phyloP scores from a whole-genome alignment of 1,140 invertebrate genomes.

The Trichomalopsis sarcophagae region DNA sequence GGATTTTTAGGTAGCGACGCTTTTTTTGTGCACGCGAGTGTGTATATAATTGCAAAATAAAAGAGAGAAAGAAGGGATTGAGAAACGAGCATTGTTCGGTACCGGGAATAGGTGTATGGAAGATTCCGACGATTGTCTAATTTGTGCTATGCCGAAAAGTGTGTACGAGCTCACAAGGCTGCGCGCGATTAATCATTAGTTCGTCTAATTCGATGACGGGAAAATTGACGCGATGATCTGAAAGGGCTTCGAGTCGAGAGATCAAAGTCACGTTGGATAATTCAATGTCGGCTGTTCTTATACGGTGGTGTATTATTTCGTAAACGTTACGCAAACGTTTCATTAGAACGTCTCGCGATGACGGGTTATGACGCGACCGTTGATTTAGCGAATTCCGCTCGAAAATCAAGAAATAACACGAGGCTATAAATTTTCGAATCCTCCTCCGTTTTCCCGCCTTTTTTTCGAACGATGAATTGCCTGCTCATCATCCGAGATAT shows the following conservation, averaged over 20 bases:
- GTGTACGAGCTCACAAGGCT: not conserved
- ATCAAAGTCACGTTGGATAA: not conserved
- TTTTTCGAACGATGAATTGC: constrained; percentile 20
- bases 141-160: no score
- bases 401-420: constrained; percentile 5
- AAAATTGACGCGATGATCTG: not conserved
- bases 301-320: no score
- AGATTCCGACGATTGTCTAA: no score
- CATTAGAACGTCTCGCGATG: no score
- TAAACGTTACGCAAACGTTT: no score
- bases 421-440: not conserved
- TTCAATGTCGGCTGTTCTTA: not conserved
- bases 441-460: not conserved
- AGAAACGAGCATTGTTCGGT: not conserved
- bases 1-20: not conserved
- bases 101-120: not conserved
- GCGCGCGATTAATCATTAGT: not conserved
- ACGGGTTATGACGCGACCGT: no score
- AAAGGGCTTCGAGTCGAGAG: not conserved
- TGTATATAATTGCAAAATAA: not conserved
- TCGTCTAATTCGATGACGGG: not conserved
- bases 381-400: not conserved
- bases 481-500: constrained; percentile 3
- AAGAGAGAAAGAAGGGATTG: not conserved
- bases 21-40: not conserved